Base-by-base conservation (phyloP, 1,140 invertebrate species). In the Phymastichus coffea region DNA sequence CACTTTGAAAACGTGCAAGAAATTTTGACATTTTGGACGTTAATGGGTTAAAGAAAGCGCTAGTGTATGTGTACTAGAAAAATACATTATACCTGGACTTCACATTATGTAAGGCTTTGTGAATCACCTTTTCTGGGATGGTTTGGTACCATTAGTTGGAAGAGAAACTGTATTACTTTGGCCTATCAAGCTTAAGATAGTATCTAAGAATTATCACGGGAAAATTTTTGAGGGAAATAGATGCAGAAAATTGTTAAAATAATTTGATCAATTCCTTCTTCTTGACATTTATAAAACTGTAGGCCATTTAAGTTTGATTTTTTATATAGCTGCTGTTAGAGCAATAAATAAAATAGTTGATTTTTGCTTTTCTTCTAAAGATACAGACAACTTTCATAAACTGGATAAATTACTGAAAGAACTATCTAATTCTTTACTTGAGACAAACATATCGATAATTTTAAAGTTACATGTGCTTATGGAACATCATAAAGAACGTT, bases 181-280 rank as follows among this genome's bases (percentile, higher is more conserved):
- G 56, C 61, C 56, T 28, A 48, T 51, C 43, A 49, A 40, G 15
- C 46, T 63, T 25, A 17, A 30, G 6, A 20, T 63, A 17, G 14
- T 63, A 28, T 17, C 56, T 20, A 58, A 63, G 25, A 58, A 52
- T 19, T 63, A 63, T 52, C 61, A 63, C 33, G 54, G 61, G 14
- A 20, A 48, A 48, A 7, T 15, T 25, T 30, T 48, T 33, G 46
- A 59, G 51, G 61, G 48, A 20, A 63, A 63, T 40, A 35, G 46
- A 8, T 63, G 55, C 25, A 17, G 48, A 25, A 63, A 35, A 44
- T 41, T 58, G 15, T 38, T 59, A 22, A 35, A 58, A 51, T 17
- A 59, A 15, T 17, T 38, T 43, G 52, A 55, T 22, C 40, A 55
- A 10, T 25, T 55, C n/a, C n/a, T 25, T 17, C 23, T 28, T 26